Base-by-base conservation (phyloP, 2,888 invertebrate species). In the Macaria notata region DNA sequence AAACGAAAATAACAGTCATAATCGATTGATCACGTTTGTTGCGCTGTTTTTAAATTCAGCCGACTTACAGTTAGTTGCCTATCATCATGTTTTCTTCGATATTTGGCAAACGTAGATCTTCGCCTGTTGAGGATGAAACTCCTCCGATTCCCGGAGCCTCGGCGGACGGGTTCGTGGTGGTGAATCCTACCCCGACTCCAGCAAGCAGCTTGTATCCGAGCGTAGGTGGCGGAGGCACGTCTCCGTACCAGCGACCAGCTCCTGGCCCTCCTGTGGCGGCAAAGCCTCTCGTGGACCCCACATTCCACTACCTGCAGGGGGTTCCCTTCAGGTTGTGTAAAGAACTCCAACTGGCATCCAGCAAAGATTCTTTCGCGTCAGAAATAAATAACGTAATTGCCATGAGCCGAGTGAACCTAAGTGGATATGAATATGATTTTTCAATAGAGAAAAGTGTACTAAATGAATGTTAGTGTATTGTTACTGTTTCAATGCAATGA, bases 241-340 rank as follows among this genome's bases (percentile, higher is more conserved):
- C 66, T 0, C 73, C 77, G 0, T 78, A 75, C 49, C 73, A 73
- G 46, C 75, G 87, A 41, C 85, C 86, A 4, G 87, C 88, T 0
- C 72, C 79, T 3, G 70, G 19, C 19, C 19, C 79, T 0, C 87
- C 88, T 0, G 62, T 70, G 0, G 60, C 70, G 3, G 67, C 69
- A 1, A 73, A 69, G 49, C 56, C 70, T 3, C 61, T 66, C 5
- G 64, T 75, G 46, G 90, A 89, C 42, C 80, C 75, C 3, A 75
- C 78, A 4, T 88, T 91, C 61, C 88, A 90, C 72, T 93, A 93
- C 62, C 74, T 94, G 5, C 92, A 88, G 68, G 92, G 91, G 39
- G 92, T 94, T 0, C 93, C 93, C 0, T 93, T 94, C 65, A 78
- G 86, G 19, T 69, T 93, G 62, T 88, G 88, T 2, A 85, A 85